Evolutionary conservation across 53 echinoderm and acorn worm species (phyloP), one percentile per base, ranked within the genome.

Genomic region (Luidia sarsii): DNA sequence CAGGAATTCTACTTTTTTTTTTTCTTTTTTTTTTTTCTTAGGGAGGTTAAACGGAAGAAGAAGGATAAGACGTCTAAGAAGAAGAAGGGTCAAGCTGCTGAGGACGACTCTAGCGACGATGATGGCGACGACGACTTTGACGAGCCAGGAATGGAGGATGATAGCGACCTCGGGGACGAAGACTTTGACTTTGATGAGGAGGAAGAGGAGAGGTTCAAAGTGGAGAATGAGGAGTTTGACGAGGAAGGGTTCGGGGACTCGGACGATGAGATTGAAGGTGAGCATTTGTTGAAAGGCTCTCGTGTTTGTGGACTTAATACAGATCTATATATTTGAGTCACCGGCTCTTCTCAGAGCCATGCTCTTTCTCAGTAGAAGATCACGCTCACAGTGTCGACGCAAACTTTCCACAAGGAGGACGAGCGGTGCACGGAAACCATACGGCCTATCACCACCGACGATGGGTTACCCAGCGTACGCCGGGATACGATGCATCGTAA

Each of bases 241-340:
- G 94, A 91, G 70, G 91, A 94, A 48, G 91, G 67, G 46, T 92
- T 95, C 71, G 92, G 86, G 16, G 83, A 62, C 25, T 89, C 88
- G 2, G 92, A 87, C 56, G 87, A 87, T 19, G 87, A 68, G 13
- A 22, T 34, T 8, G 27, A 28, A 56, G 81, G 65, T 64, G 33
- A 66, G 65, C 6, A 41, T 32, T 52, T 33, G 35, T 2, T 73
- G 15, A 49, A n/a, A n/a, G n/a, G n/a, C n/a, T n/a, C n/a, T n/a
- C n/a, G n/a, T n/a, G n/a, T n/a, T n/a, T n/a, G n/a, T n/a, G n/a
- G n/a, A n/a, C n/a, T n/a, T n/a, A n/a, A n/a, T n/a, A n/a, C n/a
- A n/a, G n/a, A n/a, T n/a, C n/a, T n/a, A n/a, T n/a, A n/a, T n/a
- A n/a, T n/a, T n/a, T n/a, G n/a, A n/a, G n/a, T n/a, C n/a, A n/a